Evolutionary conservation across 2,797 vertebrate species (phyloP).

Genomic region (Rhincodon typus): DNA sequence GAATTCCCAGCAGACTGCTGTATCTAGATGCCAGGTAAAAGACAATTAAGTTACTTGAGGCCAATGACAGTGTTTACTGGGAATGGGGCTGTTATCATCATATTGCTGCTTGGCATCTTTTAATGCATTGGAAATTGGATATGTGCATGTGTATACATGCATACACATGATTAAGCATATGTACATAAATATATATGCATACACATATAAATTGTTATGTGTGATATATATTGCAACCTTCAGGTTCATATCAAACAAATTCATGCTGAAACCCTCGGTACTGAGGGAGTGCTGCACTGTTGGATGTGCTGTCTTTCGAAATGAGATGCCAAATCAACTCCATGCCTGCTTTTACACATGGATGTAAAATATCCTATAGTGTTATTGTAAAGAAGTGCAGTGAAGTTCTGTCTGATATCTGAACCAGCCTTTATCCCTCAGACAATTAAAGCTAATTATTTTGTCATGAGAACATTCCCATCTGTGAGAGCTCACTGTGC

Average conservation of each 20-base stretch:
- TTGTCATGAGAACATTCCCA: background rate
- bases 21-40: background rate
- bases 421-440: background rate
- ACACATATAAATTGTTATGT: background rate
- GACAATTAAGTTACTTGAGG: background rate
- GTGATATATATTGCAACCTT: background rate
- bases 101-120: background rate
- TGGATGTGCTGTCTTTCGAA: background rate
- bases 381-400: background rate
- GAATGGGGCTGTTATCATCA: background rate
- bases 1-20: conserved; percentile 3
- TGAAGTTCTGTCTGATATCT: background rate
- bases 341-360: background rate
- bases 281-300: background rate
- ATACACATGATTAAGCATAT: background rate
- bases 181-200: background rate
- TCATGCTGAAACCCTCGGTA: background rate
- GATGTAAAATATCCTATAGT: background rate
- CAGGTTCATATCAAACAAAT: background rate
- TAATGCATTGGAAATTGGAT: background rate
- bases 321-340: background rate
- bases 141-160: background rate
- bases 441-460: background rate
- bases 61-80: background rate
- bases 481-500: background rate